Evolutionary conservation across 2,797 vertebrate genomes (phyloP).

Genomic region (Neoniphon sammara): DNA sequence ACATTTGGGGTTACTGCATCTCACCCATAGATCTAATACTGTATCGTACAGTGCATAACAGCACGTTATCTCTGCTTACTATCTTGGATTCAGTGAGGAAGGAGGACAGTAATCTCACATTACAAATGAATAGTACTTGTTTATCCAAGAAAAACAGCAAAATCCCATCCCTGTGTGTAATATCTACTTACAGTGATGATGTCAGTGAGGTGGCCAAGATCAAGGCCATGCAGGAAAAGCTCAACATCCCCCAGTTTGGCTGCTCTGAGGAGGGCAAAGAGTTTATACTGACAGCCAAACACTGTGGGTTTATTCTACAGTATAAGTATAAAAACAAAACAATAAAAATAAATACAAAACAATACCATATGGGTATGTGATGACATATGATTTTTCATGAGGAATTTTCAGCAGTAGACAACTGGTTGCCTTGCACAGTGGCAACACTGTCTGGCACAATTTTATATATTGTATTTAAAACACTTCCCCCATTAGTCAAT

Average conservation of each 20-base stretch:
- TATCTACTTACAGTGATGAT: conserved; percentile 78
- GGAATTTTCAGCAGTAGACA: too few species aligned
- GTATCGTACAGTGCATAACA: conserved; percentile 1
- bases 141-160: too few species aligned
- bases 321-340: neutral
- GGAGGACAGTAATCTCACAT: conserved; percentile 8
- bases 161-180: neutral
- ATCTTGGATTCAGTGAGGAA: conserved; percentile 3
- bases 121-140: neutral
- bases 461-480: too few species aligned
- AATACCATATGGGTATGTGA: too few species aligned
- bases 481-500: too few species aligned
- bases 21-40: conserved; percentile 32
- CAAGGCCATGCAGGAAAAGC: conserved; percentile 91
- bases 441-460: too few species aligned
- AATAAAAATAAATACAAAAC: too few species aligned
- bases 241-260: conserved; percentile 85
- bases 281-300: neutral
- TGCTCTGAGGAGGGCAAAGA: conserved; percentile 77
- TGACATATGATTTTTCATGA: too few species aligned
- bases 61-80: neutral
- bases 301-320: neutral
- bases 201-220: conserved; percentile 86
- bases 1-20: conserved; percentile 24
- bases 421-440: too few species aligned